Base-by-base conservation (phyloP, 1,140 invertebrate species). In the Adelges cooleyi region DNA sequence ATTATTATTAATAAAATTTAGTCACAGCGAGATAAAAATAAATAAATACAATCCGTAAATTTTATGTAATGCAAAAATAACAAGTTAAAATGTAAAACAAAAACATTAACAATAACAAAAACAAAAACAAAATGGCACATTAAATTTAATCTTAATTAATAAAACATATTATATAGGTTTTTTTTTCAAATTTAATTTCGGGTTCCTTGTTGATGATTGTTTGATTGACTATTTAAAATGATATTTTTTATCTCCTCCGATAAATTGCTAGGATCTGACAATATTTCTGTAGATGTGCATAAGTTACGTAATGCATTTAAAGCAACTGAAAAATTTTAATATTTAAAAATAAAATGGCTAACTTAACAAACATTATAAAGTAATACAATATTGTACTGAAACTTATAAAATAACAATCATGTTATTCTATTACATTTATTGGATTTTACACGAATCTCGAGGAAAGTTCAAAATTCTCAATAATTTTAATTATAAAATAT, bases 261-360 rank as follows among this genome's bases (percentile, higher is more conserved):
- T 70, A 98, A 79, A 66, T 84, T 82, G 70, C 84, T 82, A 13
- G 93, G 93, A 74, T 92, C 86, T 50, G 90, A 86, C 53, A 98
- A 77, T 71, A 97, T 93, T 73, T 95, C 93, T 33, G 94, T 97
- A 38, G 86, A 85, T 70, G 90, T 95, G 73, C 90, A 92, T 65
- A 98, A 79, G 74, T 89, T 85, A 68, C 89, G 83, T 70, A 97
- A 78, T 23, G 93, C 91, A 78, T 93, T 95, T 59, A 94, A 80
- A 69, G 95, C 92, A 74, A 88, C 92, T 95, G 76, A 25, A 80
- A 82, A 70, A 67, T 71, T 71, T 54, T 70, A 69, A 56, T 56
- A 25, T 10, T n/a, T n/a, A n/a, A n/a, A n/a, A n/a, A n/a, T n/a
- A n/a, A n/a, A n/a, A n/a, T n/a, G n/a, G n/a, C n/a, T n/a, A n/a